Evolutionary conservation across 2,113 vertebrate species (phyloP).

Genomic region (Oxyruncus cristatus): DNA sequence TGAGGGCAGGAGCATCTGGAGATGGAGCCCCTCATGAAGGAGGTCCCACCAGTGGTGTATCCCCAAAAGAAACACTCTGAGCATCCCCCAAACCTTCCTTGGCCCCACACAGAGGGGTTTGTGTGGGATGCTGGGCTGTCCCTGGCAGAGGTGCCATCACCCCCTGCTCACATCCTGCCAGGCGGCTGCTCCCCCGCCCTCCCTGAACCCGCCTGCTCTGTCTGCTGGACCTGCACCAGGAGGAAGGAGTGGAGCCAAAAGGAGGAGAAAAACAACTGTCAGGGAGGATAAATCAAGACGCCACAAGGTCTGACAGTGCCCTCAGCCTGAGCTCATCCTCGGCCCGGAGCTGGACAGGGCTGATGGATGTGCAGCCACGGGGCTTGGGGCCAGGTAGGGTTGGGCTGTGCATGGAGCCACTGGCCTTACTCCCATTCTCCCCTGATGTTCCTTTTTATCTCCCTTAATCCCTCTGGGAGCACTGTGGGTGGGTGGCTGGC

Average conservation of each 20-base stretch:
- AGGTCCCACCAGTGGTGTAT: background rate
- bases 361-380: background rate
- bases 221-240: background rate
- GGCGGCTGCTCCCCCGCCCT: background rate
- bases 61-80: background rate
- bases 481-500: background rate
- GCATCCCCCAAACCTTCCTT: background rate
- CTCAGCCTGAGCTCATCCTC: background rate
- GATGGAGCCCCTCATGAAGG: background rate
- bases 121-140: background rate
- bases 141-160: too few species aligned
- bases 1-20: background rate
- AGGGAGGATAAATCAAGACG: background rate
- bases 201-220: fast-evolving
- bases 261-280: background rate
- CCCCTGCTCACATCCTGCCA: background rate
- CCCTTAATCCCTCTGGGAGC: background rate
- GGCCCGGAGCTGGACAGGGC: background rate
- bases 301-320: background rate
- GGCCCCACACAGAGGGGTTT: background rate
- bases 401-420: background rate
- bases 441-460: background rate
- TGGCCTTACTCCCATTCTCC: background rate
- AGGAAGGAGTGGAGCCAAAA: background rate
- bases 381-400: background rate